A percentile compares a stretch with the other conserved stretches of the same genome.
Evolutionary conservation across 2,113 vertebrate genomes (phyloP).

Genomic region (Otis tarda): DNA sequence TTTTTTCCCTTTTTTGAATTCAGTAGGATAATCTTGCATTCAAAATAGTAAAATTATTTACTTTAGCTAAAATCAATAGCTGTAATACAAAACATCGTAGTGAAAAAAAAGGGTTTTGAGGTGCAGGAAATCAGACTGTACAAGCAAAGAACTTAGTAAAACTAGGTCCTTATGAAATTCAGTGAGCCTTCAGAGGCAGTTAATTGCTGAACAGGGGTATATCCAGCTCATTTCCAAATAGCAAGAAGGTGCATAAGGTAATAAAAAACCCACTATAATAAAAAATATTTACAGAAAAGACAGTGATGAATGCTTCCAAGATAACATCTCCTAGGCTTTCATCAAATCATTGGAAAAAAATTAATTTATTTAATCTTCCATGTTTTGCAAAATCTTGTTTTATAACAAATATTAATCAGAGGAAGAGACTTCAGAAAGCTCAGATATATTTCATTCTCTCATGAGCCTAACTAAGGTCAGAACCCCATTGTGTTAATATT

Average conservation of each 20-base stretch:
- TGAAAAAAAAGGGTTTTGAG: not conserved
- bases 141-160: fast-evolving
- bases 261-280: not conserved
- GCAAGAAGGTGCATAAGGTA: not conserved
- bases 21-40: not conserved
- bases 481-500: not conserved
- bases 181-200: not conserved
- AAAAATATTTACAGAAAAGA: not conserved
- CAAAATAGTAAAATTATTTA: not conserved
- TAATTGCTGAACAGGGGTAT: not conserved
- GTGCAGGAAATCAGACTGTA: not conserved
- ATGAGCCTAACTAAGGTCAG: not conserved
- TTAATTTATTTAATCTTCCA: not conserved
- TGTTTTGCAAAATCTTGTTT: not conserved
- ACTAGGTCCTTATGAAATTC: not conserved
- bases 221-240: not conserved
- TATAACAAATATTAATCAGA: not conserved
- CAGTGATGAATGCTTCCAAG: not conserved
- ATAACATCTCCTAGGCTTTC: not conserved
- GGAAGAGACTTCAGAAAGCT: not conserved
- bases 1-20: not conserved
- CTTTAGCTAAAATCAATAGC: not conserved
- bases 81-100: not conserved
- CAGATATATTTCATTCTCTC: not conserved
- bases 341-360: not conserved